Conservation (phyloP, 1,140 invertebrate species). For the Atta colombica region DNA sequence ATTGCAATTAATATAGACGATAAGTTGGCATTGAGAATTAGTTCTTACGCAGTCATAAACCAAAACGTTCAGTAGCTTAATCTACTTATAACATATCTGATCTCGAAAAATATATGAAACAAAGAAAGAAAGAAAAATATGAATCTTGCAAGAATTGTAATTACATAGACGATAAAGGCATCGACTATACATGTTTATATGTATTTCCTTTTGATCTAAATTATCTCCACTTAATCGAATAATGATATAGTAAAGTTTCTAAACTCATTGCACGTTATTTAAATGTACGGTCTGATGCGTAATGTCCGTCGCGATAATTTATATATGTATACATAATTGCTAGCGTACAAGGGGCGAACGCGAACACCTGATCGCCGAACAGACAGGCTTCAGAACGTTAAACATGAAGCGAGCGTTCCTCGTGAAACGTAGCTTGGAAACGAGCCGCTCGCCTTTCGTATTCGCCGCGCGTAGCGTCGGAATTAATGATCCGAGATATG, state of each 20-base stretch:
- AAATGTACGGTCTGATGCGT: not conserved
- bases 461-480: conserved; percentile 13
- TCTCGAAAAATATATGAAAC: no score
- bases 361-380: conserved; percentile 42
- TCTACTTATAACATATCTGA: no score
- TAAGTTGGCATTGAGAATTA: not conserved
- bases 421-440: conserved; percentile 46
- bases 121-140: no score
- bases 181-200: not conserved
- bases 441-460: conserved; percentile 31
- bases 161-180: not conserved
- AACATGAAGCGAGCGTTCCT: conserved; percentile 26
- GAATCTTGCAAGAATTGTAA: not conserved
- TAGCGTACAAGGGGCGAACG: conserved; percentile 8
- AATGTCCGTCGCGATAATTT: conserved; percentile 34
- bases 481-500: conserved; percentile 58
- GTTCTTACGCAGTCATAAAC: no score
- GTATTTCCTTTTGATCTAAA: not conserved
- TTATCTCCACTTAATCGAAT: not conserved
- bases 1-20: not conserved
- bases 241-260: not conserved
- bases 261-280: not conserved
- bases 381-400: conserved; percentile 32
- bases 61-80: no score
- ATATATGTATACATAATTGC: conserved; percentile 30